phyloP scores from a whole-genome alignment of 2,797 vertebrate genomes.

The Propithecus perrieri region DNA sequence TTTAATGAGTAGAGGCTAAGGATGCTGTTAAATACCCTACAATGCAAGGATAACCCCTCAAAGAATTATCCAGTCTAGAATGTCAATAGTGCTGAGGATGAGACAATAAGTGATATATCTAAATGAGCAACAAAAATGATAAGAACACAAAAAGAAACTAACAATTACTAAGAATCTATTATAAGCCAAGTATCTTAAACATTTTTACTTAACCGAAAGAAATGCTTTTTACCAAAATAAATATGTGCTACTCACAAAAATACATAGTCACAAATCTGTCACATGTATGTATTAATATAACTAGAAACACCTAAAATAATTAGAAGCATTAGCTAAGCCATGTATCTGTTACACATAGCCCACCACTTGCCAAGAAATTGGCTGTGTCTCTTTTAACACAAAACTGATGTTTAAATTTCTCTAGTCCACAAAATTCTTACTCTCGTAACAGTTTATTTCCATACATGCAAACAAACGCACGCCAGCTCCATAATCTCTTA shows the following conservation, averaged over 20 bases:
- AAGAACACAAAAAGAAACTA: neutral
- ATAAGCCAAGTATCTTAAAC: neutral
- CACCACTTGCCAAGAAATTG: constrained; percentile 34
- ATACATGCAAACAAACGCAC: constrained; percentile 8
- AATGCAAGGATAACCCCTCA: neutral
- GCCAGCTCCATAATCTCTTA: neutral
- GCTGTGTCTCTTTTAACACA: neutral
- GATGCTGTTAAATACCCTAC: neutral
- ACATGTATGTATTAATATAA: neutral
- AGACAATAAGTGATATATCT: neutral
- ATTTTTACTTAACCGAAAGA: constrained; percentile 23
- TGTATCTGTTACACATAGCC: neutral
- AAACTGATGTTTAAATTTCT: constrained; percentile 9
- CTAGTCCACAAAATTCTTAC: constrained; percentile 6
- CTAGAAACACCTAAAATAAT: neutral
- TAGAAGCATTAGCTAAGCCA: neutral
- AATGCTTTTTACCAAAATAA: constrained; percentile 16
- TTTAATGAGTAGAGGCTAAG: neutral
- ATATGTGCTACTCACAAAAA: neutral
- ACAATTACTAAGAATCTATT: neutral
- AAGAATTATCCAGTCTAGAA: neutral
- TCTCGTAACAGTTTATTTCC: neutral
- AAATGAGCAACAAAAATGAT: neutral
- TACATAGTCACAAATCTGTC: neutral
- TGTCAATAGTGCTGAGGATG: neutral